Evolutionary conservation across 2,113 vertebrate species (phyloP), one percentile per base, ranked within the genome.

Genomic region (Sinocyclocheilus anshuiensis): DNA sequence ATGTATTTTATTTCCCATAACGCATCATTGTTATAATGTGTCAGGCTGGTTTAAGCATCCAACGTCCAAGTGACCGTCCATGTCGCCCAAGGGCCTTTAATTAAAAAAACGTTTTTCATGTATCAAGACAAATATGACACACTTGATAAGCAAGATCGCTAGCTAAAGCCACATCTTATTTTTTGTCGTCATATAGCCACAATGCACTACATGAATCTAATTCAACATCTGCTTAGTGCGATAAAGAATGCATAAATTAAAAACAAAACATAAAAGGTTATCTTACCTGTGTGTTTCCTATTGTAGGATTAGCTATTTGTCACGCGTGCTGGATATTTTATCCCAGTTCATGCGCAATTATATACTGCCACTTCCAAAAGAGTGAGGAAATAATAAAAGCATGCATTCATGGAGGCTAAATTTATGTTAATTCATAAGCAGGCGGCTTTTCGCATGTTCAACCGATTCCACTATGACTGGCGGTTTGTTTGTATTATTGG

Each of bases 261-360:
- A 3, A 29, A n/a, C 20, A n/a, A n/a, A 6, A 24, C 36, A 36
- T 16, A 57, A 67, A 22, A 53, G 12, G 4, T 69, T 61, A 20
- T 76, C 93, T 94, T 92, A 95, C 94, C 92, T 87, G 90, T 78
- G 86, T 59, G 72, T 80, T 81, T 86, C 77, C 89, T 86, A 87
- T 91, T 87, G 87, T 75, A 88, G 89, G 81, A 87, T 87, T 39
- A 88, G 88, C 71, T 84, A 86, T 69, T 88, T 33, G 81, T 33
- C 84, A 88, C 88, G 88, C 91, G 92, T 90, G 86, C 86, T 76
- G 50, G 72, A 36, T 87, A 76, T 42, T 84, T 88, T 91, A 92
- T 92, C 90, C 82, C 92, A 75, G 85, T 82, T 84, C 83, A 82
- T 63, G 84, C 87, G 84, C 90, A 78, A 78, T 65, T 24, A 72